Base-by-base conservation (phyloP, 2,113 vertebrate genomes). In the Himantopus leucocephalus region DNA sequence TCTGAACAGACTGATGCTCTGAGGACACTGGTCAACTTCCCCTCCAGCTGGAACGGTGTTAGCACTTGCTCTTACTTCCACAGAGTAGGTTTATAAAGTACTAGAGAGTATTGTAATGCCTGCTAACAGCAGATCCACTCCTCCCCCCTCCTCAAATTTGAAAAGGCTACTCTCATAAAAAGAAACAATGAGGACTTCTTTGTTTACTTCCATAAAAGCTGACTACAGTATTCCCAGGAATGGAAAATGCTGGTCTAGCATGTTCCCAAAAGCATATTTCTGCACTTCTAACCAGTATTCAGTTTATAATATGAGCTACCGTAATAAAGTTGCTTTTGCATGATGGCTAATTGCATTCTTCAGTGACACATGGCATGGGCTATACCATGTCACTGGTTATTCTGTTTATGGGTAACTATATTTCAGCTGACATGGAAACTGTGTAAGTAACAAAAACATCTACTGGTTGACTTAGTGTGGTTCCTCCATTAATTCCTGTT, bases 361-460 rank as follows among this genome's bases (percentile, higher is more conserved):
- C 56, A 87, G 55, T 37, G 83, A 78, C 83, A 94, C 21, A 30
- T 7, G 43, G 60, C 73, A 62, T 1, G 1, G 79, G 29, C 76
- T 80, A 71, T 8, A 75, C 67, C 77, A 43, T 66, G 45, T 30
- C 75, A 64, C 82, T 84, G 72, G 24, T 78, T 79, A 73, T 62
- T 92, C 84, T 93, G 84, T 75, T 86, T 70, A 59, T 67, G 60
- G 43, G n/a, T 71, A 88, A 78, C 92, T 76, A 0, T 47, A 76
- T 79, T 95, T 90, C 92, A 92, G 89, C 94, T 90, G 81, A 88
- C 81, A 86, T 52, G 58, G 85, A 97, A 86, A 93, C 76, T 55
- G 43, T 27, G 0, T 73, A 84, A 91, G 77, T 72, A 95, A 96
- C 72, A 92, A 84, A 93, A 93, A 60, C 73, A 95, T 35, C 6